Conservation (phyloP, 2,113 vertebrate genomes). For the Dasyurus viverrinus region DNA sequence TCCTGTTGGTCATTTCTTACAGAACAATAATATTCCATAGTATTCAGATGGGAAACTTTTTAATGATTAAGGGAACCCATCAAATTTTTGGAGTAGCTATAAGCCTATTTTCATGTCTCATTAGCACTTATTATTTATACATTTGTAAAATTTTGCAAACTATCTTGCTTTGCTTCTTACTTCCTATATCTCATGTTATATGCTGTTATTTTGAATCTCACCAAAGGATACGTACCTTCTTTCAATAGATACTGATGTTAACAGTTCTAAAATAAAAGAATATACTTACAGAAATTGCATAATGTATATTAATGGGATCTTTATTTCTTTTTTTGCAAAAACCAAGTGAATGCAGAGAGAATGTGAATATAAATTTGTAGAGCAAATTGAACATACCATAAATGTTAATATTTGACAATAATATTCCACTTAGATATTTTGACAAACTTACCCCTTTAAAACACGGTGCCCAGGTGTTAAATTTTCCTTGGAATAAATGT, state of each 20-base stretch:
- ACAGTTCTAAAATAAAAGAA: neutral
- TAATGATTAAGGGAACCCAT: neutral
- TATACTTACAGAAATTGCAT: too few species aligned
- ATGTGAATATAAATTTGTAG: neutral
- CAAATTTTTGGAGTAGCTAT: neutral
- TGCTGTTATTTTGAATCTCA: neutral
- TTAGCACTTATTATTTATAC: neutral
- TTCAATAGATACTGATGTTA: neutral
- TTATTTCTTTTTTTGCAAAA: neutral
- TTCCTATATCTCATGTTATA: neutral
- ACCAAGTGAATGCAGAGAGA: neutral
- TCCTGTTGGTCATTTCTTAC: too few species aligned
- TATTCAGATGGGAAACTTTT: neutral
- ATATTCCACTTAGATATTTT: neutral
- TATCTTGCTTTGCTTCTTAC: neutral
- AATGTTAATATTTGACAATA: neutral
- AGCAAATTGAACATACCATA: neutral
- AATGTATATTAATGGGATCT: neutral
- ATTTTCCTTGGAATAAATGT: constrained; percentile 35
- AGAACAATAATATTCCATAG: too few species aligned
- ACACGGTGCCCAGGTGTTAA: constrained; percentile 16
- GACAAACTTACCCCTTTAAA: constrained; percentile 63
- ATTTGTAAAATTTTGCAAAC: neutral
- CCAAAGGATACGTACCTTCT: neutral
- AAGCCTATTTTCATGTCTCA: neutral